Conservation (phyloP, 2,113 vertebrate species). For the Toxostoma redivivum region DNA sequence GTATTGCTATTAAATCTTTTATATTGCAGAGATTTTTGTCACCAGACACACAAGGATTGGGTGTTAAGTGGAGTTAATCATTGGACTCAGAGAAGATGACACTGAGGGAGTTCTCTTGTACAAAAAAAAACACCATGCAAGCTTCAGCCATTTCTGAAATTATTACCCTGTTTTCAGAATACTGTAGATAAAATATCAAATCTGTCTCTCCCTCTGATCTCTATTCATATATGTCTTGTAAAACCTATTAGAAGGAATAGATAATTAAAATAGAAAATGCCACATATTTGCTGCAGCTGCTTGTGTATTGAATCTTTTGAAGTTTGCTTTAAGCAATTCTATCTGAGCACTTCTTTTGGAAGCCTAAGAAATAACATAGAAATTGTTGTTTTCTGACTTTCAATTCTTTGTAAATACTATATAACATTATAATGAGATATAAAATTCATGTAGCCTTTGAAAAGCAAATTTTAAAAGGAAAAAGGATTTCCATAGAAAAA, state of each 20-base stretch:
- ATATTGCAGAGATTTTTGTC: constrained; percentile 44
- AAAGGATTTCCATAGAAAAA: background rate
- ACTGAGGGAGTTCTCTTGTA: background rate
- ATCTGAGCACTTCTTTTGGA: constrained; percentile 26
- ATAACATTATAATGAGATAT: background rate
- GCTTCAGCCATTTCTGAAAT: constrained; percentile 16
- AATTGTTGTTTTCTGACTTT: background rate
- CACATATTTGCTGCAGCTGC: constrained; percentile 29
- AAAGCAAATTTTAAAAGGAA: constrained; percentile 20
- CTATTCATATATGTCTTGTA: constrained; percentile 32
- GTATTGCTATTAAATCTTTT: constrained; percentile 47
- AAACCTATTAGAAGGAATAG: constrained; percentile 19
- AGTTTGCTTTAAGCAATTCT: constrained; percentile 52
- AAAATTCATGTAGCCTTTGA: background rate
- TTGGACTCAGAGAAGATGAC: constrained; percentile 34
- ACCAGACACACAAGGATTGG: background rate
- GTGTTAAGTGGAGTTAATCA: constrained; percentile 58
- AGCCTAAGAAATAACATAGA: background rate
- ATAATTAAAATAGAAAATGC: constrained; percentile 37
- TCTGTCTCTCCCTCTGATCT: constrained; percentile 32
- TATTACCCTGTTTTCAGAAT: constrained; percentile 31
- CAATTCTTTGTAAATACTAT: background rate
- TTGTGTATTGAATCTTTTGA: constrained; percentile 38
- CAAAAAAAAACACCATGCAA: constrained; percentile 7
- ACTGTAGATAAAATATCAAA: constrained; percentile 37